phyloP scores from a whole-genome alignment of 1,140 invertebrate genomes.

The Portunus trituberculatus region DNA sequence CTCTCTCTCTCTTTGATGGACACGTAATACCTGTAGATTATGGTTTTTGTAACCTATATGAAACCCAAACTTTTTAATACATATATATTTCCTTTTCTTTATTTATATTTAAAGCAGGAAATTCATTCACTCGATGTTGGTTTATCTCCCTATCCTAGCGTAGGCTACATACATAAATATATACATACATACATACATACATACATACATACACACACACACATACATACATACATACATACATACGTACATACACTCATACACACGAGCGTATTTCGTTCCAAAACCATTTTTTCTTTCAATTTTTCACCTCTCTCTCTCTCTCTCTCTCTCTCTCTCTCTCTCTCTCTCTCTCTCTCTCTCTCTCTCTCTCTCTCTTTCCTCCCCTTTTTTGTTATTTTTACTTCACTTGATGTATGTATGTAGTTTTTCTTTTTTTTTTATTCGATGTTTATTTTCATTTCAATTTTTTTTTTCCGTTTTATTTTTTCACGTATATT shows the following conservation, averaged over 20 bases:
- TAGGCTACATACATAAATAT: neutral
- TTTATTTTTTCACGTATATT: too few relatives aligned
- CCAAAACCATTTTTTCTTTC: too few relatives aligned
- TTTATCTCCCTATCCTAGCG: too few relatives aligned
- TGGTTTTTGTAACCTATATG: too few relatives aligned
- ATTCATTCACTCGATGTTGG: too few relatives aligned
- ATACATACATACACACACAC: slow-evolving; percentile 25
- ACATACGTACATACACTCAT: neutral
- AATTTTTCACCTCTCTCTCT: too few relatives aligned
- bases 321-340: neutral
- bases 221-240: slow-evolving; percentile 39
- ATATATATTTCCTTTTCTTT: neutral
- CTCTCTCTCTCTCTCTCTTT: too few relatives aligned
- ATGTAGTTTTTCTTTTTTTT: too few relatives aligned
- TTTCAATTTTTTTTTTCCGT: too few relatives aligned
- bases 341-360: neutral
- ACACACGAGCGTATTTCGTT: neutral
- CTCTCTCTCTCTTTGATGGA: too few relatives aligned
- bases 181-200: neutral
- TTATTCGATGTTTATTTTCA: too few relatives aligned
- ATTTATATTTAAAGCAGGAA: neutral
- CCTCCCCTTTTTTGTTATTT: neutral
- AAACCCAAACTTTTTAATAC: neutral
- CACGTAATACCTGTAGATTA: too few relatives aligned
- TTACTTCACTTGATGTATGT: neutral